Evolutionary conservation across 2,888 invertebrate species (phyloP), one percentile per base, ranked within the genome.

Genomic region (Drosophila melanocephala): DNA sequence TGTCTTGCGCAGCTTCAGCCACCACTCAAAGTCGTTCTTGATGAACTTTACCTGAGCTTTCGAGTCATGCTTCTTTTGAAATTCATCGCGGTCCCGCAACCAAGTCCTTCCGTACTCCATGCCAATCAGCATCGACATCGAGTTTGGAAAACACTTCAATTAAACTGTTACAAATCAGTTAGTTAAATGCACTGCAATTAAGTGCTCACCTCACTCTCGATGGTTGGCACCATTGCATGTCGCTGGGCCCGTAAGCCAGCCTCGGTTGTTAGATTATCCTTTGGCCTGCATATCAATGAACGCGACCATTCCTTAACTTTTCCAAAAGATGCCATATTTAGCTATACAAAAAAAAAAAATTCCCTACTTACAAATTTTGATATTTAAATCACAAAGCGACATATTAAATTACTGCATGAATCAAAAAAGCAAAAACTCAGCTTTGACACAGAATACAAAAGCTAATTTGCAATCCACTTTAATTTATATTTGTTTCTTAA

Each of bases 51-150:
- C 33, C 47, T 78, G 86, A 3, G 47, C 75, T 9, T 57, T 42
- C 7, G 16, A n/a, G 2, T 64, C 50, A 1, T 67, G 73, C 9
- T 81, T 39, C 37, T 58, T 16, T 1, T 69, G 39, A 63, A 72
- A 89, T 0, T 47, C 51, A 16, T 83, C 77, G 12, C 88, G 85
- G 55, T 92, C 91, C 0, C 63, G 51, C 5, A 79, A 68, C 91
- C 91, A 91, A 19, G 79, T 75, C 2, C 90, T 74, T 0, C 75
- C 80, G 33, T 91, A 92, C 50, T 91, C 92, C 70, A 78, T 60
- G 5, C 80, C 84, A 12, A 91, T 33, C 0, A 91, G 30, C 47
- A 50, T 56, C 0, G 66, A n/a, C 80, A 91, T 91, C 0, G 76
- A 68, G 14, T 64, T 14, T 0, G 83, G 86, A 22, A 60, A 14